Evolutionary conservation across 2,797 vertebrate genomes (phyloP), one percentile per base, ranked within the genome.

Genomic region (Coccyzus lansbergi): DNA sequence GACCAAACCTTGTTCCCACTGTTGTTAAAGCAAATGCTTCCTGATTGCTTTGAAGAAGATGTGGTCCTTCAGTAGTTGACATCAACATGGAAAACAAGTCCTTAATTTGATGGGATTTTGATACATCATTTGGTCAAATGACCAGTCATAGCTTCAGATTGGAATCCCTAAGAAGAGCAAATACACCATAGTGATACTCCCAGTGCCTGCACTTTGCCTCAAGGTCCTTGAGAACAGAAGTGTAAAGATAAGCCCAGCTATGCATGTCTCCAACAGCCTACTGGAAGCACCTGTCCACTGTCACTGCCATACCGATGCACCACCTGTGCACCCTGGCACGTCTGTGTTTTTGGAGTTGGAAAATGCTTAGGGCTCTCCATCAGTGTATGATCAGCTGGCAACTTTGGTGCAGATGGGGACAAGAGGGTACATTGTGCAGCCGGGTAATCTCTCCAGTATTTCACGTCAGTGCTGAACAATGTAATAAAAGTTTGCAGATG

Each of bases 401-500:
- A 64, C 86, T 84, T 84, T 55, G 88, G 90, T 86, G 62, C 78
- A 92, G 92, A 90, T 74, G 76, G 65, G 60, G 68, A 92, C 86
- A 94, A 81, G 95, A 83, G 77, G 83, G 86, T 59, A 62, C 86
- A 68, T 72, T 83, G 85, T 92, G 83, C 83, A 92, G 87, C 72
- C 38, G 13, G 75, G 88, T 52, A 88, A 86, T 81, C 91, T 90
- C 82, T 48, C 86, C 88, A 72, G 76, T 95, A 94, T 96, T 97
- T 97, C 95, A 96, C 48, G 2, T 90, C 94, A 88, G 92, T 58
- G 77, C 82, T 71, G 83, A 97, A 90, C 96, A 96, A 94, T 89
- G 82, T 85, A 93, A 96, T 97, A 95, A 97, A 96, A 96, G 84
- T 94, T 94, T 94, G 95, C 74, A 95, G 94, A 96, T 96, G 88